Conservation (phyloP, 2,888 invertebrate genomes). For the Lampropteryx suffumata region DNA sequence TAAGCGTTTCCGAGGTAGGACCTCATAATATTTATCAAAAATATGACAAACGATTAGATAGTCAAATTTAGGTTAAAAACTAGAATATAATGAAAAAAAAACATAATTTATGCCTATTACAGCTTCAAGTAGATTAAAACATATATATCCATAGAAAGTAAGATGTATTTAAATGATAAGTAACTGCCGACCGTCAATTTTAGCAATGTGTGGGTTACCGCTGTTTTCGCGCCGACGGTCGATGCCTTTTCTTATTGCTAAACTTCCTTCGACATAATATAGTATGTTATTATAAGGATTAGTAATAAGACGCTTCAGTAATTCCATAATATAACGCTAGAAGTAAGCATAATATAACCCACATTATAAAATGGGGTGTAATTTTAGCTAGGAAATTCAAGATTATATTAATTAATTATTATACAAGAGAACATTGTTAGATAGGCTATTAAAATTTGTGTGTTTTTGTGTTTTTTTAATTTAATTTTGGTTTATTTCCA, state of each 20-base stretch:
- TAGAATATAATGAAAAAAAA: conserved; percentile 52
- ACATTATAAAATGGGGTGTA: conserved; percentile 56
- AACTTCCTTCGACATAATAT: conserved; percentile 63
- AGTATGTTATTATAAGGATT: conserved; percentile 37
- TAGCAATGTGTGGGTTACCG: conserved; percentile 29
- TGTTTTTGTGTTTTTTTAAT: conserved; percentile 22
- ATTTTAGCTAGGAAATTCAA: conserved; percentile 71
- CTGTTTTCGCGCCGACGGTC: conserved; percentile 41
- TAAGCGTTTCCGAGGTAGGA: conserved; percentile 49
- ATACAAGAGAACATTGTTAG: conserved; percentile 66
- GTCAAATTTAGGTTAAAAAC: conserved; percentile 70
- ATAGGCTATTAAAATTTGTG: conserved; percentile 61
- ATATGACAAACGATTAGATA: conserved; percentile 62
- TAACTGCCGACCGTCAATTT: conserved; percentile 40
- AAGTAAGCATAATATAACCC: conserved; percentile 37
- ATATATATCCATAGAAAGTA: conserved; percentile 51
- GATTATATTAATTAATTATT: conserved; percentile 56
- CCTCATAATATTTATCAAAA: conserved; percentile 62
- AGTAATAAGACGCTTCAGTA: conserved; percentile 49
- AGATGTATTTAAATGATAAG: conserved; percentile 35
- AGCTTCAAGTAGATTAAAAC: conserved; percentile 57
- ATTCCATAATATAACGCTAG: conserved; percentile 47
- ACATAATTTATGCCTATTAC: conserved; percentile 64
- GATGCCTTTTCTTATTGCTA: conserved; percentile 66
- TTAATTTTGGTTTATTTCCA: conserved; percentile 21